phyloP scores from a whole-genome alignment of 1,140 invertebrate species.

The Ridgeia piscesae region DNA sequence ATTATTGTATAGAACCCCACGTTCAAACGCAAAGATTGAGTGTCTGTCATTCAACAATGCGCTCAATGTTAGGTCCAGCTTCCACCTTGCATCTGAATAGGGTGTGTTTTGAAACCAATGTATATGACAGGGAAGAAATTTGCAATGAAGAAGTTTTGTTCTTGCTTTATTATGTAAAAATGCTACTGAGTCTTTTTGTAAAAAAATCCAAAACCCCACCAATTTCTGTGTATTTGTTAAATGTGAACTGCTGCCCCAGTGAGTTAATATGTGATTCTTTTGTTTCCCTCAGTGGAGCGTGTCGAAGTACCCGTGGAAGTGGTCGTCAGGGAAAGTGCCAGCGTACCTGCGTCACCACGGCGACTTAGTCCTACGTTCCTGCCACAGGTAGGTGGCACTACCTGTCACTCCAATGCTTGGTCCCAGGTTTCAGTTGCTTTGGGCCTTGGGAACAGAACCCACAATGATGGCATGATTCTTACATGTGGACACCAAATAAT shows the following conservation, averaged over 20 bases:
- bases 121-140: too few species aligned
- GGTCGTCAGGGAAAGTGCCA: slow-evolving; percentile 15
- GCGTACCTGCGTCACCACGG: slow-evolving; percentile 22
- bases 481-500: background rate
- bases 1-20: background rate
- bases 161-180: too few species aligned
- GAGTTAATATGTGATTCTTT: background rate
- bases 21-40: too few species aligned
- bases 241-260: too few species aligned
- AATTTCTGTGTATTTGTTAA: too few species aligned
- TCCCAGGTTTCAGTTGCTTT: background rate
- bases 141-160: too few species aligned
- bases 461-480: background rate
- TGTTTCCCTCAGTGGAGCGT: slow-evolving; percentile 51
- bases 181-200: background rate
- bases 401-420: slow-evolving; percentile 5
- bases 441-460: background rate
- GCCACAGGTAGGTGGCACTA: slow-evolving; percentile 1
- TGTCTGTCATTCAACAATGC: too few species aligned
- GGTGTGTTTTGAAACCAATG: too few species aligned
- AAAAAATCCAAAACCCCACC: too few species aligned
- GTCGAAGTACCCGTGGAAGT: slow-evolving; percentile 49
- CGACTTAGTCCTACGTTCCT: slow-evolving; percentile 30
- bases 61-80: too few species aligned
- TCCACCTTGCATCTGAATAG: too few species aligned